Evolutionary conservation across 2,888 invertebrate species (phyloP).

Genomic region (Chalcis sispes): DNA sequence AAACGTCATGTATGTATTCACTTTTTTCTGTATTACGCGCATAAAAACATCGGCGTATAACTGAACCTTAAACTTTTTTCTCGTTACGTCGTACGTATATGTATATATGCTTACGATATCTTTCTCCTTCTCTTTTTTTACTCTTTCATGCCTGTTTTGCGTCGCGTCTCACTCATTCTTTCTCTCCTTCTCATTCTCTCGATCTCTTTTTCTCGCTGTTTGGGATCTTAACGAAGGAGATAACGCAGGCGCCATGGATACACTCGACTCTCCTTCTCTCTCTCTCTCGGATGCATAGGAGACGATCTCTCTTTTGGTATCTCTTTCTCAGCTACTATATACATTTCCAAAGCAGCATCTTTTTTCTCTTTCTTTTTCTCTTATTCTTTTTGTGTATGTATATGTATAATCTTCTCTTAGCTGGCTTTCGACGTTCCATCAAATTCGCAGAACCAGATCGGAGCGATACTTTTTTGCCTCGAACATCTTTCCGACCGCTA

Average conservation of each 20-base stretch:
- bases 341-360: too few species aligned
- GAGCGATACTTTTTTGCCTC: conserved; percentile 40
- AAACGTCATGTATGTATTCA: too few species aligned
- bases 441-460: conserved; percentile 66
- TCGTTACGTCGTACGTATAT: conserved; percentile 19
- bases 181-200: conserved; percentile 42
- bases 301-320: conserved; percentile 29
- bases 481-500: background rate
- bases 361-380: conserved; percentile 15
- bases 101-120: background rate
- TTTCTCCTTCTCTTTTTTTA: background rate
- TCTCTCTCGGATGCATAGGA: too few species aligned
- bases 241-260: conserved; percentile 72
- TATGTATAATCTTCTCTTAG: too few species aligned
- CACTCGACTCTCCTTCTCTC: conserved; percentile 51
- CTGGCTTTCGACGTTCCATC: conserved; percentile 64
- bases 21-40: background rate
- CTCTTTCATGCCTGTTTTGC: background rate
- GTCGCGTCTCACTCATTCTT: background rate
- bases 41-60: background rate
- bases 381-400: too few species aligned
- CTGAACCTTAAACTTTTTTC: conserved; percentile 16
- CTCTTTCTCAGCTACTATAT: background rate
- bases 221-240: conserved; percentile 73
- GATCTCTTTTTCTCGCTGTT: conserved; percentile 47